Percentiles rank a stretch among this genome's conserved stretches.
Evolutionary conservation across 2,113 vertebrate species (phyloP).

Genomic region (Lepisosteus oculatus): DNA sequence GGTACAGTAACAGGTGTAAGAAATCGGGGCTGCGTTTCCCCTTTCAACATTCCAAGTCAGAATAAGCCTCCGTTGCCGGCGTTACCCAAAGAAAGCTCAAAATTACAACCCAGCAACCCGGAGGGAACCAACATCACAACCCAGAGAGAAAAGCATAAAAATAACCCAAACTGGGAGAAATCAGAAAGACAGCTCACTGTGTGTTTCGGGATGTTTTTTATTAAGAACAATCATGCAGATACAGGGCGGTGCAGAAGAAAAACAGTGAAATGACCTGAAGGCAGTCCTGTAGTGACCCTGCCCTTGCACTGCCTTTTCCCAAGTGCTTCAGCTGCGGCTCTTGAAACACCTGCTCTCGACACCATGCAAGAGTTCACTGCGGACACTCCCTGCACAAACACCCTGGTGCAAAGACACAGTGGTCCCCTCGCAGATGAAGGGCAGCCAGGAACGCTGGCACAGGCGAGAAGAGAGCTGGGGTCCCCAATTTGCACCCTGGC

Average conservation of each 20-base stretch:
- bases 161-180: not conserved
- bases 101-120: not conserved
- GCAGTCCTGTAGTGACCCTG: not conserved
- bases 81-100: not conserved
- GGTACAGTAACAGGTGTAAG: too few species aligned
- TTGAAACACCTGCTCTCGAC: not conserved
- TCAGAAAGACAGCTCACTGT: not conserved
- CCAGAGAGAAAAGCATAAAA: not conserved
- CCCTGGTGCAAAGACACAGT: too few species aligned
- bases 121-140: not conserved
- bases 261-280: slow-evolving; percentile 13
- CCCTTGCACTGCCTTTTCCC: slow-evolving; percentile 7
- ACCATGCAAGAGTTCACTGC: too few species aligned
- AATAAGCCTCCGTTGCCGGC: too few species aligned
- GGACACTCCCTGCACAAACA: too few species aligned
- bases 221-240: slow-evolving; percentile 31
- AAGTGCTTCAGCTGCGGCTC: not conserved
- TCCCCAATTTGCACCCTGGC: too few species aligned
- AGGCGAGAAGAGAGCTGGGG: too few species aligned
- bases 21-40: too few species aligned
- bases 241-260: slow-evolving; percentile 26
- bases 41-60: too few species aligned
- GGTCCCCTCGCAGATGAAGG: too few species aligned
- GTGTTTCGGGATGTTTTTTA: slow-evolving; percentile 18
- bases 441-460: too few species aligned